Evolutionary conservation across 2,113 vertebrate genomes (phyloP).

Genomic region (Alexandromys fortis): DNA sequence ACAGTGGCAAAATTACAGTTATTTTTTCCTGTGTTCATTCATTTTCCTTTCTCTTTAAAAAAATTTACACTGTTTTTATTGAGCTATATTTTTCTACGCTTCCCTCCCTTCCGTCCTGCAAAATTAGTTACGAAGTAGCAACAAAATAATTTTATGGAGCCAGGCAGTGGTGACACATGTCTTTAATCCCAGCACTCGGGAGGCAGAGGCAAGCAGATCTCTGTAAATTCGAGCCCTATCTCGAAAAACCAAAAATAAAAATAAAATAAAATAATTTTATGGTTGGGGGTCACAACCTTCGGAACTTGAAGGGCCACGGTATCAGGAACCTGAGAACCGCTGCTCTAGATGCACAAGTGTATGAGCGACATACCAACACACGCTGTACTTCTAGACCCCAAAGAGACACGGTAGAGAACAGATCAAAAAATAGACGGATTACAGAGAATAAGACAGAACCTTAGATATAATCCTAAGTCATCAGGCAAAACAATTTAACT

Average conservation of each 20-base stretch:
- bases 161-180: too few relatives aligned
- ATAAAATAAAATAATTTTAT: background rate
- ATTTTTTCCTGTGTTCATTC: too few relatives aligned
- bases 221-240: too few relatives aligned
- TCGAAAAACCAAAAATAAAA: too few relatives aligned
- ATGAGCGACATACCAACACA: background rate
- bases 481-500: background rate
- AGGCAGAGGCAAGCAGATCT: too few relatives aligned
- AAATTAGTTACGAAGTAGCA: background rate
- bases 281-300: background rate
- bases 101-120: too few relatives aligned
- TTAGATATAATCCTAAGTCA: background rate
- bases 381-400: background rate
- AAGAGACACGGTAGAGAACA: constrained; percentile 12
- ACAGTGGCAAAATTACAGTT: background rate
- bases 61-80: too few relatives aligned
- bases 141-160: background rate
- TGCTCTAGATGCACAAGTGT: background rate
- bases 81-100: too few relatives aligned
- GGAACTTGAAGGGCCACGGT: background rate
- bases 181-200: too few relatives aligned
- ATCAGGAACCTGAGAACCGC: background rate
- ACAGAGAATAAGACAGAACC: constrained; percentile 30
- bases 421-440: background rate
- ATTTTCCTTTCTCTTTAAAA: too few relatives aligned